These are phyloP conservation scores for Omphaloscelis lunosa DNA, from an alignment of 2,888 invertebrate genomes.

Conservation along the genomic window DNA sequence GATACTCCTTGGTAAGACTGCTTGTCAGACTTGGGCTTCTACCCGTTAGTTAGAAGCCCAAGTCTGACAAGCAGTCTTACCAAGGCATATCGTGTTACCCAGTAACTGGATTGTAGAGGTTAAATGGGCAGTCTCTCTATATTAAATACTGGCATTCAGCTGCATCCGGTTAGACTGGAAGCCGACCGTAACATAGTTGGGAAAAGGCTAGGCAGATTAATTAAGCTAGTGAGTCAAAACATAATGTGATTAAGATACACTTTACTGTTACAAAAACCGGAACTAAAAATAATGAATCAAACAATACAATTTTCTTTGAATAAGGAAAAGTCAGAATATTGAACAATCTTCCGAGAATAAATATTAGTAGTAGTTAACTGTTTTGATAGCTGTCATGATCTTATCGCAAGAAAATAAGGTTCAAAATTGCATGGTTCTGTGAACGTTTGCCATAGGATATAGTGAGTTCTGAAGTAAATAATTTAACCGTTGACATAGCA, in stretches of 20 bases:
- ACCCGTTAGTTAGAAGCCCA: no score
- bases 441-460: background rate
- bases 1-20: no score
- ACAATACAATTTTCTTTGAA: constrained; percentile 7
- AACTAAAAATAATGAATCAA: constrained; percentile 15
- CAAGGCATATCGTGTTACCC: no score
- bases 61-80: no score
- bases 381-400: background rate
- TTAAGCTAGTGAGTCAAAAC: background rate
- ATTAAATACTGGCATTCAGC: no score
- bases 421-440: constrained; percentile 3
- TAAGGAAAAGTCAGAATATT: constrained; percentile 43
- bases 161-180: background rate
- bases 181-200: background rate
- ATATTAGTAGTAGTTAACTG: background rate
- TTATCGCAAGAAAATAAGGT: constrained; percentile 5
- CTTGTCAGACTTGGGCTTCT: no score
- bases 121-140: no score
- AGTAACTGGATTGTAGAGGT: no score
- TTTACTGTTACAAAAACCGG: constrained; percentile 1
- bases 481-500: background rate
- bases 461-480: background rate
- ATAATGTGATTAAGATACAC: background rate
- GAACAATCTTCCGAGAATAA: constrained; percentile 34
- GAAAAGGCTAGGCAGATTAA: no score